Conservation (phyloP, 2,888 invertebrate genomes). For the Galerucella pusilla region DNA sequence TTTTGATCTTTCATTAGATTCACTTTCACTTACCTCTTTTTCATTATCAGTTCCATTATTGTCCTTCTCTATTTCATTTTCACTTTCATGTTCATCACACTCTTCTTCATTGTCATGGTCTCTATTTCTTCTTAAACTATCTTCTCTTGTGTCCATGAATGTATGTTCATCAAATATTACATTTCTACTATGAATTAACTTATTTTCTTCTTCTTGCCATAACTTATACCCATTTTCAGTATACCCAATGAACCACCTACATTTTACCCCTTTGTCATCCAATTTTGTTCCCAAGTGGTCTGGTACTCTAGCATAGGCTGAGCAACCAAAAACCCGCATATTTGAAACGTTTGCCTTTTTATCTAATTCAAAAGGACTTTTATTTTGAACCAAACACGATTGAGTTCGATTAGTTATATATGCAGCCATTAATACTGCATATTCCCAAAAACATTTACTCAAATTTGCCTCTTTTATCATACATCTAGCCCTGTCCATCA, state of each 20-base stretch:
- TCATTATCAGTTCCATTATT: background rate
- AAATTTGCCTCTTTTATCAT: conserved; percentile 23
- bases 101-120: background rate
- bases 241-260: conserved; percentile 3
- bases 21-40: background rate
- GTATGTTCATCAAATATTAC: conserved; percentile 19
- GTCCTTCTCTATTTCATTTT: conserved; percentile 3
- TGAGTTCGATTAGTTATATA: conserved; percentile 38
- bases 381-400: conserved; percentile 23
- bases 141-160: conserved; percentile 1
- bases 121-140: background rate
- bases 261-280: too few species aligned
- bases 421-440: conserved; percentile 31
- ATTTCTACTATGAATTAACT: conserved; percentile 26
- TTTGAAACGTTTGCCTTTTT: conserved; percentile 39
- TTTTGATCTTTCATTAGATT: conserved; percentile 25
- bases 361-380: conserved; percentile 21
- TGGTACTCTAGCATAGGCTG: conserved; percentile 24
- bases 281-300: background rate
- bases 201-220: conserved; percentile 28
- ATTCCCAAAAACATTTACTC: conserved; percentile 29
- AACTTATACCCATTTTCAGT: conserved; percentile 30
- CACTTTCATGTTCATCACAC: background rate
- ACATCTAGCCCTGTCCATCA: conserved; percentile 9
- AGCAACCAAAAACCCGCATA: conserved; percentile 39